Evolutionary conservation across 2,797 vertebrate genomes (phyloP).

Genomic region (Buphagus erythrorhynchus): DNA sequence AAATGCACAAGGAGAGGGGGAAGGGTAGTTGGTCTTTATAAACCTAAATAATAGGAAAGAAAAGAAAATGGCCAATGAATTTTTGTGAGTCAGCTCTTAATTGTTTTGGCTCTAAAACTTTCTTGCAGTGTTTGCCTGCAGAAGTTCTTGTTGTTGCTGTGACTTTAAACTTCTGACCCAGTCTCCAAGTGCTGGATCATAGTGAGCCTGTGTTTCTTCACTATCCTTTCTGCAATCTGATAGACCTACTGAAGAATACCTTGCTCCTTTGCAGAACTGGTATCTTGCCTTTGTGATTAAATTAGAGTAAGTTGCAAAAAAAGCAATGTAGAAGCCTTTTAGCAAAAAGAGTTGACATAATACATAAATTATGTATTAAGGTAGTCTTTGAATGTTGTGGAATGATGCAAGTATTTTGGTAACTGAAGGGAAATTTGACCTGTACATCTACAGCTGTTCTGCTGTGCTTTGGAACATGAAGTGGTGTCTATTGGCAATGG

Average conservation of each 20-base stretch:
- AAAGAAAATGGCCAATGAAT: neutral
- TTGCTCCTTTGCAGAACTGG: neutral
- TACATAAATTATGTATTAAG: neutral
- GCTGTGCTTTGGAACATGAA: neutral
- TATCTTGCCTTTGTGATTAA: neutral
- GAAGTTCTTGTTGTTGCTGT: neutral
- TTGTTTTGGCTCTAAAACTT: neutral
- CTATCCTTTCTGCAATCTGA: neutral
- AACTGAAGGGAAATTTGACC: slow-evolving; percentile 17
- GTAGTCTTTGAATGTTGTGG: neutral
- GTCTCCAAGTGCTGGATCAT: neutral
- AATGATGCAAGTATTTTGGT: neutral
- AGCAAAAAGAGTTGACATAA: neutral
- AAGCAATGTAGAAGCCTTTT: neutral
- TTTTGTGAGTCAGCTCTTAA: neutral
- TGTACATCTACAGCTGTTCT: neutral
- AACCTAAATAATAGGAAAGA: neutral
- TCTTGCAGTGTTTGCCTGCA: neutral
- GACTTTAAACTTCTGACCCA: neutral
- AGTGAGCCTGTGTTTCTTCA: neutral
- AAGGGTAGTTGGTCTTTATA: neutral
- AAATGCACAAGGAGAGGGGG: neutral
- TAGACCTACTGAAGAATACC: neutral
- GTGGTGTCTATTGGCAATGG: neutral
- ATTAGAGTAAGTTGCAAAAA: neutral